Evolutionary conservation across 2,888 invertebrate species (phyloP), one percentile per base, ranked within the genome.

Genomic region (Lucinisca nassula): DNA sequence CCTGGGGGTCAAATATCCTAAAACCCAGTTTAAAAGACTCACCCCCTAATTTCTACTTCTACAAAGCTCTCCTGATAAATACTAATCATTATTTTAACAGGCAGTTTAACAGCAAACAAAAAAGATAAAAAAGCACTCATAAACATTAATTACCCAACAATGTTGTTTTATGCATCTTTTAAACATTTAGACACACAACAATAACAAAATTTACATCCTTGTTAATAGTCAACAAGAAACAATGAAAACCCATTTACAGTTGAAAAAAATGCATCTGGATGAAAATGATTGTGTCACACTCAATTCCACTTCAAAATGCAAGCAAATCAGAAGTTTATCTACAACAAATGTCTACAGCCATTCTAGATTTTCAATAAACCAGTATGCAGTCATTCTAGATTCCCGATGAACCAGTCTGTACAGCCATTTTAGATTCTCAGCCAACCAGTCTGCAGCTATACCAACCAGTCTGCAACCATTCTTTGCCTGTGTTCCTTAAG

Each of bases 41-140:
- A n/a, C n/a, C n/a, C n/a, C n/a, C n/a, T n/a, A n/a, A n/a, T n/a
- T n/a, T n/a, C n/a, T n/a, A n/a, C n/a, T n/a, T n/a, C n/a, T n/a
- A n/a, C n/a, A n/a, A n/a, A n/a, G n/a, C n/a, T n/a, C n/a, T n/a
- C n/a, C n/a, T n/a, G n/a, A n/a, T n/a, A n/a, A n/a, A n/a, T n/a
- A n/a, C n/a, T n/a, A n/a, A n/a, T n/a, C 51, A 51, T 51, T 12
- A 51, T 51, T 51, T 51, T 51, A 58, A 67, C 67, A 35, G 67
- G 67, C 35, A 67, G 4, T 35, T 35, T 17, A 67, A 35, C 67
- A 67, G 67, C 67, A 67, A 67, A 67, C 67, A 67, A 67, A 67
- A 58, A 67, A 17, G 67, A 35, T 30, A 61, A 61, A 61, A 61
- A 61, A 67, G 67, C 67, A 67, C 67, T 67, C 67, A 67, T 67